A percentile compares a stretch with the other conserved stretches of the same genome.
Evolutionary conservation across 2,113 vertebrate genomes (phyloP).

Genomic region (Etheostoma cragini): DNA sequence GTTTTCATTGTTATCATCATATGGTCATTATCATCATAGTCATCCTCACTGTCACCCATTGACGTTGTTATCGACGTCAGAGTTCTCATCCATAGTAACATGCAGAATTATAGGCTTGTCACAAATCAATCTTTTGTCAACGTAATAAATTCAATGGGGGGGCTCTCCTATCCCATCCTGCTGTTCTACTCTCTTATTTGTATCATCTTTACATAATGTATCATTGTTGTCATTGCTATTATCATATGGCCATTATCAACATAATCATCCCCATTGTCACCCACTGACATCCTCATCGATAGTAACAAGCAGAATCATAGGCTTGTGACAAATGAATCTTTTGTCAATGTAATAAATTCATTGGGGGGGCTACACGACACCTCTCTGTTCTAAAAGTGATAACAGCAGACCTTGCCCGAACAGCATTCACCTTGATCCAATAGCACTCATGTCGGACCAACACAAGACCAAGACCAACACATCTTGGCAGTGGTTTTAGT

Average conservation of each 20-base stretch:
- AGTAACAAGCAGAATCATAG: neutral
- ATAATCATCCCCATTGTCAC: neutral
- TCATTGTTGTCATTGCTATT: neutral
- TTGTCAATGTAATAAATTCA: too few species aligned
- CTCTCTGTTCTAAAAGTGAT: conserved; percentile 17
- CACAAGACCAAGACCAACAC: conserved; percentile 50
- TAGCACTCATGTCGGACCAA: conserved; percentile 16
- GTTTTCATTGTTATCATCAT: neutral
- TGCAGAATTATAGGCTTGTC: neutral
- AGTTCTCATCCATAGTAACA: neutral
- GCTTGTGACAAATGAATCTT: neutral
- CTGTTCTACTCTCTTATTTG: neutral
- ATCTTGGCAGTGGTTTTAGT: conserved; percentile 35
- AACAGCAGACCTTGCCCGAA: conserved; percentile 56
- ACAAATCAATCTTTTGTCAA: too few species aligned
- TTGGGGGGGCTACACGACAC: neutral
- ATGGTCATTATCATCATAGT: neutral
- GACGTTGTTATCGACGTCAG: neutral
- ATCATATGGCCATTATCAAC: neutral
- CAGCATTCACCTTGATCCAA: conserved; percentile 65
- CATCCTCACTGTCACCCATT: neutral
- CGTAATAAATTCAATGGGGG: neutral
- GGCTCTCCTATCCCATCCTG: neutral
- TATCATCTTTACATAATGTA: neutral
- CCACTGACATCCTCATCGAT: neutral